Percentiles rank a stretch among this genome's conserved stretches.
These are phyloP conservation scores for Uropetala carovei DNA, from an alignment of 2,888 invertebrate genomes.

Conservation along the genomic window DNA sequence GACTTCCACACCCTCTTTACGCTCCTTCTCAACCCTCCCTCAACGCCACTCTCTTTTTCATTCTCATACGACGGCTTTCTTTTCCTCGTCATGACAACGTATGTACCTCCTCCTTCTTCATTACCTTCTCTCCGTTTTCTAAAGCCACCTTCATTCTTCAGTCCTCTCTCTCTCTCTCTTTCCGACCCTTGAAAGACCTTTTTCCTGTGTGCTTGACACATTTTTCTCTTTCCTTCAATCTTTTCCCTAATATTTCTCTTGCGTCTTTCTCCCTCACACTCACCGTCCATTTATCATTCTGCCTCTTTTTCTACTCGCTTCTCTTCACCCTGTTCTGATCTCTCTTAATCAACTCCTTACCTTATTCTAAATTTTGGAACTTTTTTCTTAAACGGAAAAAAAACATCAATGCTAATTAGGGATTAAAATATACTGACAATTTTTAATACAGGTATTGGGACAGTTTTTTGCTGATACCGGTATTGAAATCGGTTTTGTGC, in stretches of 20 bases:
- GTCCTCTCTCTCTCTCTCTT: background rate
- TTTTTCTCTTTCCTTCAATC: background rate
- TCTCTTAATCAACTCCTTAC: too few relatives aligned
- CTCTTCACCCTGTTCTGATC: too few relatives aligned
- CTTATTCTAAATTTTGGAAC: too few relatives aligned
- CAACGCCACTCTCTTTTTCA: too few relatives aligned
- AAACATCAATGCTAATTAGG: too few relatives aligned
- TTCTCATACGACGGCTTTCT: background rate
- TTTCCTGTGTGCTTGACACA: background rate
- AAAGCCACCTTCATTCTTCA: background rate
- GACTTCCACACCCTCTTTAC: background rate
- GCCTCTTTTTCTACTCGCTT: background rate
- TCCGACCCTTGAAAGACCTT: background rate
- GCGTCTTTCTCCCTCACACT: background rate
- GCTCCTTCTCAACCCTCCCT: background rate
- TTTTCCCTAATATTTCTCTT: background rate
- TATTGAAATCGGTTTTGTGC: too few relatives aligned
- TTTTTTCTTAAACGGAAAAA: too few relatives aligned
- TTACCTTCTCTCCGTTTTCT: background rate
- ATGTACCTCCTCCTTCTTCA: background rate
- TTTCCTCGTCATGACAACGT: background rate
- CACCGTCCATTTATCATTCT: background rate
- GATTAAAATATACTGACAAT: too few relatives aligned
- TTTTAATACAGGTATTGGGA: too few relatives aligned
- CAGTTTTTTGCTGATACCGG: too few relatives aligned